phyloP scores from a whole-genome alignment of 2,888 invertebrate species.

The Acanthosoma haemorrhoidale region DNA sequence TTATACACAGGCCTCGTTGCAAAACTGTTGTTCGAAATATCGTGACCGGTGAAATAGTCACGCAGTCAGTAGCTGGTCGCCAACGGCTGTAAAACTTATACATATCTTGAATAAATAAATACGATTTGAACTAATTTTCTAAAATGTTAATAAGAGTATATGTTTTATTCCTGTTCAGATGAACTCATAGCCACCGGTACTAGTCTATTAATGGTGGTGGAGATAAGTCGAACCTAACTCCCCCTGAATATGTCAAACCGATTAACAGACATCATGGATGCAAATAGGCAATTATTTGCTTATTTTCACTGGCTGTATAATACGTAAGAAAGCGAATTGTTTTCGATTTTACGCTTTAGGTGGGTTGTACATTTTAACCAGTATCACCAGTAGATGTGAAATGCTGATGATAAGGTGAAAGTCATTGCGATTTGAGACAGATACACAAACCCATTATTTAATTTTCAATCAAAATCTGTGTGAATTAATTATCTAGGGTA shows the following conservation, averaged over 20 bases:
- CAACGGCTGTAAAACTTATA: not conserved
- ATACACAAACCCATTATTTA: no score
- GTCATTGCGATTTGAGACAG: no score
- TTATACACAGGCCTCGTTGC: not conserved
- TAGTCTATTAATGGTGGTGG: not conserved
- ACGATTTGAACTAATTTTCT: not conserved
- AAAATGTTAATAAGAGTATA: not conserved
- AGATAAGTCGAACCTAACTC: not conserved
- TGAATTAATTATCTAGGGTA: no score
- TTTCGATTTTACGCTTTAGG: not conserved
- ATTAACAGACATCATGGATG: not conserved
- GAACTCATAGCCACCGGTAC: not conserved
- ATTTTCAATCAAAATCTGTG: no score
- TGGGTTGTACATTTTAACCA: not conserved
- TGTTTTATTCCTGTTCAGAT: not conserved
- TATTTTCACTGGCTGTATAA: not conserved
- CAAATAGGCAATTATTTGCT: not conserved
- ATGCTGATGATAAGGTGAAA: not conserved
- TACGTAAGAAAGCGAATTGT: not conserved
- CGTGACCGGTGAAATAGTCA: constrained; percentile 1
- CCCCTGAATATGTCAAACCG: not conserved
- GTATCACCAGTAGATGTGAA: not conserved
- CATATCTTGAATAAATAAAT: not conserved
- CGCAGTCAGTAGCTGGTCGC: not conserved
- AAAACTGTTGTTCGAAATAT: not conserved